These are phyloP conservation scores for Phrynosoma blainvillii DNA, from an alignment of 2,113 vertebrate genomes.

Conservation along the genomic window DNA sequence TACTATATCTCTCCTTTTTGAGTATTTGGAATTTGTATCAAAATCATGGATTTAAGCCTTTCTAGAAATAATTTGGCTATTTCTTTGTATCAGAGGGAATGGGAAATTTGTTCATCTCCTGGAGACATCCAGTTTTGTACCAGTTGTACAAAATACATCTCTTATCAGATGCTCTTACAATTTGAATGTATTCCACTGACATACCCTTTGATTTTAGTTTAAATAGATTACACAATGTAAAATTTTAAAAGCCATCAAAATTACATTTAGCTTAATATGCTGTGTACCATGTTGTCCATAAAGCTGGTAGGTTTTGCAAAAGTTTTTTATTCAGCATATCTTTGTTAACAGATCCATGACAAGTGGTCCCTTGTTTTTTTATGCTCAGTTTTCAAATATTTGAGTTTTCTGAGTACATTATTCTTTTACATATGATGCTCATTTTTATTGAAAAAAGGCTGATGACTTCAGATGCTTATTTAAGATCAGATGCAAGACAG, in stretches of 20 bases:
- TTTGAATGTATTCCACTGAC: neutral
- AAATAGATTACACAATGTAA: neutral
- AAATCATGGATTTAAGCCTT: no score
- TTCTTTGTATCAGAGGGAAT: neutral
- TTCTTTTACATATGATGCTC: neutral
- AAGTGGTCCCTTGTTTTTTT: neutral
- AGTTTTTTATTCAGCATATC: neutral
- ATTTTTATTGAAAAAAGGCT: neutral
- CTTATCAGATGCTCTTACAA: neutral
- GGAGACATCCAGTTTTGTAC: neutral
- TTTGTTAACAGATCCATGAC: neutral
- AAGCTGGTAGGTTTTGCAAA: neutral
- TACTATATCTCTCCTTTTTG: no score
- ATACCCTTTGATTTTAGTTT: neutral
- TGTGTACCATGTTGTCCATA: neutral
- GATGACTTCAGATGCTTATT: constrained; percentile 22
- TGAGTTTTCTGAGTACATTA: neutral
- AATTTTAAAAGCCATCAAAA: neutral
- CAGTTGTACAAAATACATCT: neutral
- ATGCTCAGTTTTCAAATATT: neutral
- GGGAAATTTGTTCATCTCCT: neutral
- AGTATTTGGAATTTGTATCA: neutral
- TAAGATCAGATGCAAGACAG: constrained; percentile 57
- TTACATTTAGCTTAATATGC: neutral
- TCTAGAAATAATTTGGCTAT: neutral